Conservation (phyloP, 2,888 invertebrate genomes). For the Agriotes lineatus region DNA sequence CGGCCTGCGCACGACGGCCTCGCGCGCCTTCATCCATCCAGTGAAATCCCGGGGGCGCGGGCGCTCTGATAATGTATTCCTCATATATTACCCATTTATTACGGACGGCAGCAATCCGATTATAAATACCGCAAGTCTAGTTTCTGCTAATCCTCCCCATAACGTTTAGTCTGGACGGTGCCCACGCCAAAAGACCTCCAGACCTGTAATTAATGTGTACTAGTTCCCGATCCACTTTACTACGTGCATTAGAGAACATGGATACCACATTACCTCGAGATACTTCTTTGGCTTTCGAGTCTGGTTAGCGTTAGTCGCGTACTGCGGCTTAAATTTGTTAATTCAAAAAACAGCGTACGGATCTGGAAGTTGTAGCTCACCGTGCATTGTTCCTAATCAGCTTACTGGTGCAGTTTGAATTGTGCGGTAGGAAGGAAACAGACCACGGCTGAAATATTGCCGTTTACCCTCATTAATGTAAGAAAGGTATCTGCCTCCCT, state of each 20-base stretch:
- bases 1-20: slow-evolving; percentile 2
- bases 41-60: slow-evolving; percentile 6
- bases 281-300: slow-evolving; percentile 14
- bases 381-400: too few relatives aligned
- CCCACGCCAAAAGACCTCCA: slow-evolving; percentile 40
- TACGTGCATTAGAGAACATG: slow-evolving; percentile 45
- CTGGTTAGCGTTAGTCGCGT: slow-evolving; percentile 7
- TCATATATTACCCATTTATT: slow-evolving; percentile 33
- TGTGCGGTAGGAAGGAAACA: too few relatives aligned
- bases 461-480: too few relatives aligned
- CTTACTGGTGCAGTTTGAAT: too few relatives aligned
- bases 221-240: slow-evolving; percentile 41
- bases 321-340: slow-evolving; percentile 21
- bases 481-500: too few relatives aligned
- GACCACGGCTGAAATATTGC: too few relatives aligned
- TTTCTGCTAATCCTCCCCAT: slow-evolving; percentile 49
- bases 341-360: slow-evolving; percentile 3
- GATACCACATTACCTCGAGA: slow-evolving; percentile 44
- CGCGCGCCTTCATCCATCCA: neutral
- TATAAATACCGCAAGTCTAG: slow-evolving; percentile 46
- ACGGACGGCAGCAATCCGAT: slow-evolving; percentile 33
- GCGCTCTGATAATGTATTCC: slow-evolving; percentile 28
- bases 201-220: slow-evolving; percentile 49
- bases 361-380: neutral
- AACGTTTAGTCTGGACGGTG: slow-evolving; percentile 44